A percentile compares a stretch with the other conserved stretches of the same genome.
Evolutionary conservation across 2,888 invertebrate species (phyloP).

Genomic region (Campoplex nolae): DNA sequence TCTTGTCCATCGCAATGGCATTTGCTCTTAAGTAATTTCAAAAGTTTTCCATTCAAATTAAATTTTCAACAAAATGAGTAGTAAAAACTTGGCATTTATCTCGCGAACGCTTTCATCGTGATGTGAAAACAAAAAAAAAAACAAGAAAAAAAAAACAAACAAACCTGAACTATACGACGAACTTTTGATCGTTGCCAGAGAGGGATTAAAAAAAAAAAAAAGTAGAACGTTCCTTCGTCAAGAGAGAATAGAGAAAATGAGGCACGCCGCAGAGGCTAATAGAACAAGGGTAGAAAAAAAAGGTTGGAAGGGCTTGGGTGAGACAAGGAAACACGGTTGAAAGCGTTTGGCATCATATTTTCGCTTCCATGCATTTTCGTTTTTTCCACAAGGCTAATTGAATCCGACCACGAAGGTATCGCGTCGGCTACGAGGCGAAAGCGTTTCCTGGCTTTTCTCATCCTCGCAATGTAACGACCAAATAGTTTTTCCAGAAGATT

Average conservation of each 20-base stretch:
- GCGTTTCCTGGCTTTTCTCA: neutral
- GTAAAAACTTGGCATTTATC: neutral
- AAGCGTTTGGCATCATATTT: conserved; percentile 62
- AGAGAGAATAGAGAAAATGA: conserved; percentile 17
- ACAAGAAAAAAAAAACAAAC: neutral
- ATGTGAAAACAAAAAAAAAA: neutral
- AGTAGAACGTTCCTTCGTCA: conserved; percentile 42
- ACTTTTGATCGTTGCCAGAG: conserved; percentile 25
- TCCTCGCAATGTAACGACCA: conserved; percentile 2
- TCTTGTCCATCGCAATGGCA: neutral
- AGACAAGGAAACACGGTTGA: conserved; percentile 10
- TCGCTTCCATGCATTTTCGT: conserved; percentile 36
- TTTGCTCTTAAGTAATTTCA: neutral
- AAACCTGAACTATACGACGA: neutral
- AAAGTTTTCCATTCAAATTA: neutral
- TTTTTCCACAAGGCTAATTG: conserved; percentile 67
- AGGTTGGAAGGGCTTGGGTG: neutral
- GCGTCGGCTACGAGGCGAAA: conserved; percentile 5
- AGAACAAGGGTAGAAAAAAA: conserved; percentile 39
- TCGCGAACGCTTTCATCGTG: neutral
- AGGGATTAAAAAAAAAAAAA: conserved; percentile 22
- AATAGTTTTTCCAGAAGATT: conserved; percentile 28
- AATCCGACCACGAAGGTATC: conserved; percentile 50
- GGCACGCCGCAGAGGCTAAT: conserved; percentile 58
- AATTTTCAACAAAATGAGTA: neutral